Evolutionary conservation across 1,140 invertebrate species (phyloP), one percentile per base, ranked within the genome.

Genomic region (Nymphalis io): DNA sequence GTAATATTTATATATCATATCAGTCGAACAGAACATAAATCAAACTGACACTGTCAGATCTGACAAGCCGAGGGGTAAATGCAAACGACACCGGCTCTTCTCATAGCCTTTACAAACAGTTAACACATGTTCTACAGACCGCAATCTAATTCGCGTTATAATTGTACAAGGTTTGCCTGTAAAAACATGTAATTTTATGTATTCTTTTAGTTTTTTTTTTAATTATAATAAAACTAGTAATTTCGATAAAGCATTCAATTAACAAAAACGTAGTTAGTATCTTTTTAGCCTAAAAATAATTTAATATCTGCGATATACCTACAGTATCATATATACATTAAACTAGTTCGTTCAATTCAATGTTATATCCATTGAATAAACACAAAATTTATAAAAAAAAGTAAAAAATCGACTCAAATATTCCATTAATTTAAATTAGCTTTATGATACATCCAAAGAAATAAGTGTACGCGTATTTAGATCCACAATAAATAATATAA

Each of bases 11-110:
- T 0, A 33, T 33, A 33, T 33, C 2, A 33, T 33, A 33, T 33
- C 27, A 21, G 20, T 18, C 13, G 44, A 16, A 62, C n/a, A 65
- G 46, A 70, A 40, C 46, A 68, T 65, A 64, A 73, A 73, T 70
- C 64, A 73, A 12, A 15, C 20, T 33, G 42, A 40, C 18, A 5
- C 60, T 27, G 51, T 59, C 55, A 39, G 53, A 63, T 18, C 13
- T 48, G 61, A 59, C 27, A 27, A 60, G 27, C 33, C 51, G 16
- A 15, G 48, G 40, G 53, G 38, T 51, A 63, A 18, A 44, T 70
- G 60, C 39, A 44, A 39, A 33, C 60, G 60, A 70, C 68, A 51
- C 48, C 48, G 48, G 48, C 48, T 51, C 48, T 13, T 44, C 40
- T 20, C 58, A 15, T 33, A 44, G 57, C 16, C 44, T 20, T 53